Evolutionary conservation across 2,888 invertebrate genomes (phyloP), one percentile per base, ranked within the genome.

Genomic region (Antheraea yamamai): DNA sequence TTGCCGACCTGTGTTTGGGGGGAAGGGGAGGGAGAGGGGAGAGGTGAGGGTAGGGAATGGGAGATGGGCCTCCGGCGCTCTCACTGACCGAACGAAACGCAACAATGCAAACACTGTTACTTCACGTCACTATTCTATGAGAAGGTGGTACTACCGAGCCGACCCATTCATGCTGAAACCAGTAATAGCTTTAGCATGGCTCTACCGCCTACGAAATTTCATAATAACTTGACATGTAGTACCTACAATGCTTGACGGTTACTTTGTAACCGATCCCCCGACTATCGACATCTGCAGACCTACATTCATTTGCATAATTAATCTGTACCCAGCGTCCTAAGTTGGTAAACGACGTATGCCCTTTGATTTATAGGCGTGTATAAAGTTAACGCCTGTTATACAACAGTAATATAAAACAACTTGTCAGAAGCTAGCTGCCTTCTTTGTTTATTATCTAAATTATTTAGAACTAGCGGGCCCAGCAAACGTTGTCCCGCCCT

Each of bases 241-340:
- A 23, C 23, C 0, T 61, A 61, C 77, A 77, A 82, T 78, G 78
- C 80, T 78, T 83, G 81, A 78, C 79, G 78, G 79, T 79, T 85
- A 84, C 87, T 89, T 88, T 84, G 86, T 85, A 80, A 85, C 84
- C 83, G 82, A 85, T 85, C 84, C 85, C 83, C 85, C 83, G 83
- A 83, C 84, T 87, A 90, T 89, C 87, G 86, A 83, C 86, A 85
- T 84, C 83, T 88, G 86, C 87, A 88, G 85, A 83, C 86, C 84
- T 83, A 87, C 86, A 84, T 84, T 87, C 85, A 89, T 91, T 90
- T 89, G 86, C 90, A 90, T 91, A 91, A 92, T 89, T 90, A 91
- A 91, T 92, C 89, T 88, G 86, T 79, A 87, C 70, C 71, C 58
- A 39, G 16, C 47, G 71, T 71, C 39, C 39, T 68, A 18, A 68